Evolutionary conservation across 2,113 vertebrate species (phyloP), one percentile per base, ranked within the genome.

Genomic region (Mixornis gularis): DNA sequence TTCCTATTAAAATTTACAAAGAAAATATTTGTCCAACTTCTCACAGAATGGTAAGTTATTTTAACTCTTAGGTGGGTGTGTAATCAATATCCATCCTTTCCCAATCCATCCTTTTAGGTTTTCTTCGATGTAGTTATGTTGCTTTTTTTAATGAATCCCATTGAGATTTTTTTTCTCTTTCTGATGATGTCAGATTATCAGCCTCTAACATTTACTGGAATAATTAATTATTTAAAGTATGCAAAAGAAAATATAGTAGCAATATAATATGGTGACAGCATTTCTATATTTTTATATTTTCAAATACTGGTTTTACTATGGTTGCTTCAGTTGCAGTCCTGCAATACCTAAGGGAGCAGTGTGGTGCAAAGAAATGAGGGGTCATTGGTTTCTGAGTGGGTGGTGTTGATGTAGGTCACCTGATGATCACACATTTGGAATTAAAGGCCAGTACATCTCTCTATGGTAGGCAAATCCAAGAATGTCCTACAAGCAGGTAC

Each of bases 311-410:
- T 41, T 92, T 89, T 79, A 21, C 29, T 32, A 6, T 12, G 26
- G 5, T n/a, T 62, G 27, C 11, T 44, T 36, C 22, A 34, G 69
- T 78, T 36, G 19, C 43, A n/a, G 96, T 97, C 44, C 48, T 98
- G 85, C 97, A 79, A 85, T 98, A 96, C 70, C 96, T 99, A 85
- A 98, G 97, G 85, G 90, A 97, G 34, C 94, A 97, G 46, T 97
- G 97, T 55, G 92, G 96, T 8, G 95, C 85, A 62, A 97, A 96
- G 82, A 97, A 85, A 40, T 92, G 98, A 5, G 98, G 94, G 17
- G 73, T 95, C 0, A 82, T 98, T 82, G 97, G 96, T 34, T 99
- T 99, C 95, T 98, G 98, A 94, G 98, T 98, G 98, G 97, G 98
- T 44, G 98, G 98, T 32, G 20, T 93, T 27, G 98, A 96, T 26